These are phyloP conservation scores for Oligia strigilis DNA, from an alignment of 2,888 invertebrate species.

Conservation along the genomic window DNA sequence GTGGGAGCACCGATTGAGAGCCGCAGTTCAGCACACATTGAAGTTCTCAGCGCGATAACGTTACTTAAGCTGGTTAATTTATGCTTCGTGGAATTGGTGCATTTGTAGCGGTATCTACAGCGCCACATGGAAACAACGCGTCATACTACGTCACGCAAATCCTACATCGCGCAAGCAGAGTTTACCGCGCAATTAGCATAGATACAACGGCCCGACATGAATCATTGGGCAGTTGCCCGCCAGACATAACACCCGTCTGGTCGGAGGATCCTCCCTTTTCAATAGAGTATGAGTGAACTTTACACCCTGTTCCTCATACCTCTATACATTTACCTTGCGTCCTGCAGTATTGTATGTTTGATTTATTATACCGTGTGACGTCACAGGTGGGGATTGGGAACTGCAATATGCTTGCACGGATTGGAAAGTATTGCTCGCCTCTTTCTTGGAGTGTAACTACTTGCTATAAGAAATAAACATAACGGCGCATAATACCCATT, in stretches of 20 bases:
- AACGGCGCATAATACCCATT: too few relatives aligned
- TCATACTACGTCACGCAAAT: too few relatives aligned
- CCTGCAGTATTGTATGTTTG: conserved; percentile 31
- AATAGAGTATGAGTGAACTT: too few relatives aligned
- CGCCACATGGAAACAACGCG: too few relatives aligned
- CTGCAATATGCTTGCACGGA: conserved; percentile 7
- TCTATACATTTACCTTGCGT: conserved; percentile 18
- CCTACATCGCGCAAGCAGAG: too few relatives aligned
- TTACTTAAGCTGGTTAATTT: conserved; percentile 59
- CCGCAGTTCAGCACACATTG: conserved; percentile 51
- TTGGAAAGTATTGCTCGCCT: background rate
- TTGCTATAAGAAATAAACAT: background rate
- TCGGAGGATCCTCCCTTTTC: too few relatives aligned
- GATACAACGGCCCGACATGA: too few relatives aligned
- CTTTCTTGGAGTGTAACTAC: background rate
- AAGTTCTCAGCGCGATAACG: conserved; percentile 55
- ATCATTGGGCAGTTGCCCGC: too few relatives aligned
- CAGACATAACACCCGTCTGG: too few relatives aligned
- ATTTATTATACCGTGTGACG: conserved; percentile 23
- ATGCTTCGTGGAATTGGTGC: conserved; percentile 45
- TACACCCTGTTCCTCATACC: too few relatives aligned
- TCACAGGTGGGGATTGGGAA: background rate
- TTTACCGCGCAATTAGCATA: too few relatives aligned
- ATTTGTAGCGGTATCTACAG: too few relatives aligned
- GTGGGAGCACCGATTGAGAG: conserved; percentile 54